Evolutionary conservation across 1,140 invertebrate species (phyloP).

Genomic region (Drosophila gunungcola): DNA sequence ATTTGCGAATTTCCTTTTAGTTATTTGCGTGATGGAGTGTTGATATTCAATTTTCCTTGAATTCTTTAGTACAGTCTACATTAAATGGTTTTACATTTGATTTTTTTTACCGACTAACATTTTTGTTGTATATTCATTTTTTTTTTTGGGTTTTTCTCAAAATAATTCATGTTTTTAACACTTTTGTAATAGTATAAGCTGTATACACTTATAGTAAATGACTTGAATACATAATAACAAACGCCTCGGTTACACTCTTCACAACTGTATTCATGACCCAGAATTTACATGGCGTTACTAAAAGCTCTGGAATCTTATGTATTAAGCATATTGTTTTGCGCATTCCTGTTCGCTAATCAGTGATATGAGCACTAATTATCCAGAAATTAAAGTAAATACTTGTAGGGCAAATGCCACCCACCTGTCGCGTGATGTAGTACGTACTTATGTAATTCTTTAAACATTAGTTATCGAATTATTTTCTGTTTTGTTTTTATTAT

Average conservation of each 20-base stretch:
- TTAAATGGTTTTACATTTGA: conserved; percentile 55
- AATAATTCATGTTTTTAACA: conserved; percentile 53
- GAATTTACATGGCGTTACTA: conserved; percentile 53
- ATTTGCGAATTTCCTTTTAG: conserved; percentile 30
- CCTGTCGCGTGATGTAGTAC: conserved; percentile 27
- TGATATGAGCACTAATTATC: conserved; percentile 53
- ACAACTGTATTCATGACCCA: conserved; percentile 43
- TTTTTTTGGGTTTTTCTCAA: conserved; percentile 21
- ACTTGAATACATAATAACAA: conserved; percentile 50
- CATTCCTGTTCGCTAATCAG: conserved; percentile 50
- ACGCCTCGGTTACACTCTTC: conserved; percentile 28
- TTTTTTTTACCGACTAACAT: conserved; percentile 48
- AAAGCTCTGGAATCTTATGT: conserved; percentile 53
- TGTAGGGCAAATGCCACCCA: conserved; percentile 47
- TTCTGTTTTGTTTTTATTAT: conserved; percentile 24
- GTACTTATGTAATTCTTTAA: conserved; percentile 26
- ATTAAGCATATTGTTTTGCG: conserved; percentile 52
- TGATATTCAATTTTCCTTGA: conserved; percentile 48
- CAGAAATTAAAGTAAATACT: conserved; percentile 61
- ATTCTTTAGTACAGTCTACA: conserved; percentile 48
- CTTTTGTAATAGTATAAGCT: conserved; percentile 39
- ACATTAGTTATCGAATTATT: conserved; percentile 20
- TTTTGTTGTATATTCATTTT: conserved; percentile 33
- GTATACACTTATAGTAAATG: conserved; percentile 45
- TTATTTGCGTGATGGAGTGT: conserved; percentile 44